Evolutionary conservation across 2,113 vertebrate species (phyloP), one percentile per base, ranked within the genome.

Genomic region (Melospiza melodia): DNA sequence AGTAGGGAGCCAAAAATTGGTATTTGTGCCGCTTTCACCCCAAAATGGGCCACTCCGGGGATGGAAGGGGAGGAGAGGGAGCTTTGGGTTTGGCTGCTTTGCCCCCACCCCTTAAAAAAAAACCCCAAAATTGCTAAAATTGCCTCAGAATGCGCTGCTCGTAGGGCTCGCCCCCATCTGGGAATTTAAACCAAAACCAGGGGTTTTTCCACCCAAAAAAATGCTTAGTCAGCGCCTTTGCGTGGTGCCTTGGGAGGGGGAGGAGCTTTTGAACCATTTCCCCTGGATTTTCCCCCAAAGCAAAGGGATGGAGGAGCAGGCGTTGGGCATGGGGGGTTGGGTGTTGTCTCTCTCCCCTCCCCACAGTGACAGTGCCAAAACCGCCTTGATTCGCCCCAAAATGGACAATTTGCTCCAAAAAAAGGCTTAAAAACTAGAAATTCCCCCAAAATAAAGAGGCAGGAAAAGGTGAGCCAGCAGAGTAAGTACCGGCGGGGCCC

Each of bases 1-100:
- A 81, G 59, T 89, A 89, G 86, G 86, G 37, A 89, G 84, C 76
- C 76, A 89, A 52, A 59, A 89, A 33, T 66, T 49, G 77, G 77
- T 89, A 89, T 89, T 89, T 89, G 33, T 89, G 86, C 77, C 77
- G 86, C 77, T 89, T 89, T 66, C 77, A 66, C 86, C 77, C 44
- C 68, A 81, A 81, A 89, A 66, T 28, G 86, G 52, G 86, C 35
- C 18, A 3, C 25, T 37, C 31, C 31, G 57, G 68, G 59, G 86
- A 77, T 6, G 63, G 82, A 74, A 65, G 21, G 63, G 74, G 73
- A 39, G 84, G 74, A 39, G 84, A 66, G 84, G 65, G 57, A 79
- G 75, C 52, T 74, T 52, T 19, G 87, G 77, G 69, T 61, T 82
- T 75, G 69, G 77, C 61, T 1, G 46, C 61, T 81, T 74, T 52